phyloP scores from a whole-genome alignment of 64 coral and sea anemone genomes.

The Montipora sp. region DNA sequence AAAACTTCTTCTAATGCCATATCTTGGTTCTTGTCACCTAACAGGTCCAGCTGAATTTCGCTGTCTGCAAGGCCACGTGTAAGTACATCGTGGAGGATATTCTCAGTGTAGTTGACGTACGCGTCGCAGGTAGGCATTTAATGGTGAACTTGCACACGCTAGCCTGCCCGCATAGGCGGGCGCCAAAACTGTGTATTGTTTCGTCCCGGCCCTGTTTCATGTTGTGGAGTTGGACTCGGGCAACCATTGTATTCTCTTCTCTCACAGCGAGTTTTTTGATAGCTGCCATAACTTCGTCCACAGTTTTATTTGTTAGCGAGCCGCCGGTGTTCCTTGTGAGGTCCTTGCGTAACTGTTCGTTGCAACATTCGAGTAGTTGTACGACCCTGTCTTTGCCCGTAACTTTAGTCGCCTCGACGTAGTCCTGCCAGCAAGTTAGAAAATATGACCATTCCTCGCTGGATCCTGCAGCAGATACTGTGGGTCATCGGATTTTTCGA shows the following conservation, averaged over 20 bases:
- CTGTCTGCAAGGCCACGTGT: conserved; percentile 19
- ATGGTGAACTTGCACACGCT: conserved; percentile 23
- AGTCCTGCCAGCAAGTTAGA: conserved; percentile 31
- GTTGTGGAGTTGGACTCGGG: conserved; percentile 25
- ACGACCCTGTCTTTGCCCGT: conserved; percentile 35
- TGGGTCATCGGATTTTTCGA: conserved; percentile 9
- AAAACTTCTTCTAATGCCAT: conserved; percentile 29
- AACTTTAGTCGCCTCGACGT: conserved; percentile 36
- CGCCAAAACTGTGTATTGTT: neutral
- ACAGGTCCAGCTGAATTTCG: conserved; percentile 46
- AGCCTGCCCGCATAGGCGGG: conserved; percentile 25
- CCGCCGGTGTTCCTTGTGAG: conserved; percentile 47
- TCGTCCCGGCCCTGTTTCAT: neutral
- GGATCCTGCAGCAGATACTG: neutral
- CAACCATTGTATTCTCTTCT: conserved; percentile 45
- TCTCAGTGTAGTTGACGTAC: conserved; percentile 34
- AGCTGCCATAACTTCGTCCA: conserved; percentile 30
- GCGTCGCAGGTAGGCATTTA: neutral
- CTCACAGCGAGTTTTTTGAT: conserved; percentile 47
- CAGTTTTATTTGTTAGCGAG: conserved; percentile 37
- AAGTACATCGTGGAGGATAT: conserved; percentile 18
- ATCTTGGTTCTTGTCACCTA: conserved; percentile 46
- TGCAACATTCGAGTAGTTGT: conserved; percentile 59
- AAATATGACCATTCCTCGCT: conserved; percentile 7
- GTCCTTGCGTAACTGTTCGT: conserved; percentile 57